Conservation (phyloP, 2,797 vertebrate species). For the Acipenser transmontanus region DNA sequence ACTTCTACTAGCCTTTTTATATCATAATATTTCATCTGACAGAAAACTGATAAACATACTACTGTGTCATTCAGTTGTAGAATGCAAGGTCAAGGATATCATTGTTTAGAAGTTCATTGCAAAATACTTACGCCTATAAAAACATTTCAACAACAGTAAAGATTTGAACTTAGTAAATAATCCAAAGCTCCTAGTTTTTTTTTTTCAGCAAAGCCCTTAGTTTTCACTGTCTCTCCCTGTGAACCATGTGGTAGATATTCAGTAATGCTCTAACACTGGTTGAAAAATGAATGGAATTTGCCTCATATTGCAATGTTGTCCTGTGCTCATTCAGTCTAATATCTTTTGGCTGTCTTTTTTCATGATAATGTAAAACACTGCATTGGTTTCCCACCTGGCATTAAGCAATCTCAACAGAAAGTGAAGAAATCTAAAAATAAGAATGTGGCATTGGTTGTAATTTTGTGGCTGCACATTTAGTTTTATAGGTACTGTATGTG, state of each 20-base stretch:
- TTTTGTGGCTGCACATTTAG: no score
- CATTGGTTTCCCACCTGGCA: no score
- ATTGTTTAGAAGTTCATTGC: not conserved
- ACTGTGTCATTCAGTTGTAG: not conserved
- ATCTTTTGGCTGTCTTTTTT: not conserved
- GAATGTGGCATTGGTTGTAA: no score
- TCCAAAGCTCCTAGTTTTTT: not conserved
- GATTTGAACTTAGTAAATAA: not conserved
- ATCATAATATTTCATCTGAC: no score
- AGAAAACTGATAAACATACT: no score
- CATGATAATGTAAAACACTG: no score
- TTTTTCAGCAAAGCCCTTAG: not conserved
- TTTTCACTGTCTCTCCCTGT: not conserved
- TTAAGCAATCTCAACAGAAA: no score
- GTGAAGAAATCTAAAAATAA: no score
- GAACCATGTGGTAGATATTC: not conserved
- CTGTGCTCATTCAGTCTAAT: not conserved
- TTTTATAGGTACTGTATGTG: no score
- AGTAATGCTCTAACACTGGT: not conserved
- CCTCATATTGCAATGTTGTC: not conserved
- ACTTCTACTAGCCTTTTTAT: no score
- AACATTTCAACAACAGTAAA: not conserved
- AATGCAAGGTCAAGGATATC: not conserved
- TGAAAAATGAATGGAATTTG: not conserved
- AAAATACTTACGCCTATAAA: not conserved